Evolutionary conservation across 2,888 invertebrate genomes (phyloP).

Genomic region (Cheilosia vernalis): DNA sequence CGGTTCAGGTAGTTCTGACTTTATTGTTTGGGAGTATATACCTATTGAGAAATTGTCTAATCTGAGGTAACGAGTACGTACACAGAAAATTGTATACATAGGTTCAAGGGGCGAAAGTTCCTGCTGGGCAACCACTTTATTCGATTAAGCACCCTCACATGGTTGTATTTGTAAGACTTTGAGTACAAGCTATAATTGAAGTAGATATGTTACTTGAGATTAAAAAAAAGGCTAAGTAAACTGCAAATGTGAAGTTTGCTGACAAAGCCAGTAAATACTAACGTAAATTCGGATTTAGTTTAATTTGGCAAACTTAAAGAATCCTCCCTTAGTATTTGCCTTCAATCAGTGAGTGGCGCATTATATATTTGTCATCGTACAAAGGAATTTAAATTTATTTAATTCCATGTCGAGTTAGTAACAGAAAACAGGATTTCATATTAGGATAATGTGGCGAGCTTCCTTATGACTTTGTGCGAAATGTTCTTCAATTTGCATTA

Average conservation of each 20-base stretch:
- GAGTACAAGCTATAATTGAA: slow-evolving; percentile 37
- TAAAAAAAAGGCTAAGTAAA: slow-evolving; percentile 3
- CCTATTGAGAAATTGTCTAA: not conserved
- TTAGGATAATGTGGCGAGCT: too few species aligned
- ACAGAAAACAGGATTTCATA: too few species aligned
- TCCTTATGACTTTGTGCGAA: too few species aligned
- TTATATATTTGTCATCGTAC: slow-evolving; percentile 4
- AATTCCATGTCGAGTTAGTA: not conserved
- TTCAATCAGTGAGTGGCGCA: too few species aligned
- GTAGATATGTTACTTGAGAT: not conserved
- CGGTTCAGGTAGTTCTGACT: not conserved
- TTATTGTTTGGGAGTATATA: not conserved
- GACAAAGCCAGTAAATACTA: not conserved
- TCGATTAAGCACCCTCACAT: slow-evolving; percentile 17
- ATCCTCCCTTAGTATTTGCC: not conserved
- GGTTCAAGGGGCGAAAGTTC: not conserved
- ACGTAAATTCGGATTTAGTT: slow-evolving; percentile 20
- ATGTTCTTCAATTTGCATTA: too few species aligned
- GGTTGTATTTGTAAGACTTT: slow-evolving; percentile 46
- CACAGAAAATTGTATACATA: not conserved
- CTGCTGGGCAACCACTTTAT: slow-evolving; percentile 12
- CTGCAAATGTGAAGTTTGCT: not conserved
- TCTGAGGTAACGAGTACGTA: not conserved
- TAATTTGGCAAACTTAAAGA: slow-evolving; percentile 38
- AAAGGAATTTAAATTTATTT: slow-evolving; percentile 7